Conservation (phyloP, 2,113 vertebrate genomes). For the Chrysemys picta region DNA sequence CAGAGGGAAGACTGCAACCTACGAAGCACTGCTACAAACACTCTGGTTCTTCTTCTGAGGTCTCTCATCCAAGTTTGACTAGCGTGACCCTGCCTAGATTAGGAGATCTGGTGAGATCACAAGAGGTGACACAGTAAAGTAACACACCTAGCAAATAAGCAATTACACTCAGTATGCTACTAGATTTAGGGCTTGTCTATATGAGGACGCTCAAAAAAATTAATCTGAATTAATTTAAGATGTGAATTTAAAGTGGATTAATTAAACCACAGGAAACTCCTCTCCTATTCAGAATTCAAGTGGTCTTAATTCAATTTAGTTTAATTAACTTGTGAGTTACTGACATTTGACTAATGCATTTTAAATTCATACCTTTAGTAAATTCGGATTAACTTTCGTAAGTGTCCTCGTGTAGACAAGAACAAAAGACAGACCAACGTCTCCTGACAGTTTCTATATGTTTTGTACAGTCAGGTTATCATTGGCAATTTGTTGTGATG, state of each 20-base stretch:
- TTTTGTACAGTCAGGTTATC: background rate
- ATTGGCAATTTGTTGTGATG: background rate
- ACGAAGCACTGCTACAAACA: background rate
- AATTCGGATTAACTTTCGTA: background rate
- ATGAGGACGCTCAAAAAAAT: no score
- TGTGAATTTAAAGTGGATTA: no score
- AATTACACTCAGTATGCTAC: no score
- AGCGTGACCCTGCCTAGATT: background rate
- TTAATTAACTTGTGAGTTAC: background rate
- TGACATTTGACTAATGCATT: background rate
- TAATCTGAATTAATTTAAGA: no score
- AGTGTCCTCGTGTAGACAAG: background rate
- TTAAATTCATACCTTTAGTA: background rate
- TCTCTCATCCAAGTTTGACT: background rate
- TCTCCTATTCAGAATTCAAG: background rate
- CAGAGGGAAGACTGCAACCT: background rate
- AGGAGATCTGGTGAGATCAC: background rate
- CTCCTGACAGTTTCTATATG: fast-evolving
- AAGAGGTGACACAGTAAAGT: background rate
- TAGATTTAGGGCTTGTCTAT: no score
- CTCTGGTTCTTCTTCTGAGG: background rate
- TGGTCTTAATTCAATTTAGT: background rate
- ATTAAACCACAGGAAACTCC: no score
- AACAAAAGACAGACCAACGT: background rate
- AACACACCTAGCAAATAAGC: no score